These are phyloP conservation scores for Lasioglossum marginatum DNA, from an alignment of 2,888 invertebrate genomes.

Conservation along the genomic window DNA sequence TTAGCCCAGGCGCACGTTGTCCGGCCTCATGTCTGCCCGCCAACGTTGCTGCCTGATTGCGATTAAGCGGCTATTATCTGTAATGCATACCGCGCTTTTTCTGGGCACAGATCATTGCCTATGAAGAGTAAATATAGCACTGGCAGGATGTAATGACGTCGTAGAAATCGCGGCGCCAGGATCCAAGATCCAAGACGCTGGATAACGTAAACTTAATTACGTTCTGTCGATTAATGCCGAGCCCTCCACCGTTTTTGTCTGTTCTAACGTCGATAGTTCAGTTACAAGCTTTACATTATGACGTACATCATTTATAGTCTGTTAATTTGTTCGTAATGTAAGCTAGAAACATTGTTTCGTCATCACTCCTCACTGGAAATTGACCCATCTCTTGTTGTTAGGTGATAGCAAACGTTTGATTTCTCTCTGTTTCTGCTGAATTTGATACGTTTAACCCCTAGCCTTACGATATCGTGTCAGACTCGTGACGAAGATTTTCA, in stretches of 20 bases:
- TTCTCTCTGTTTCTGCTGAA: background rate
- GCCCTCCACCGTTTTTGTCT: background rate
- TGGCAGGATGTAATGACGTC: constrained; percentile 7
- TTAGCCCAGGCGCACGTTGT: constrained; percentile 18
- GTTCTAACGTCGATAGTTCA: background rate
- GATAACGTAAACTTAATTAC: background rate
- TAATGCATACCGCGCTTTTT: constrained; percentile 44
- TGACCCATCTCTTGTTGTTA: background rate
- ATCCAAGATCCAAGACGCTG: background rate
- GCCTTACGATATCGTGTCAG: too few species aligned
- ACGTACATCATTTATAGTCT: background rate
- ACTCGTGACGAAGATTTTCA: too few species aligned
- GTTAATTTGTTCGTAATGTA: background rate
- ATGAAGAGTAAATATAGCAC: constrained; percentile 19
- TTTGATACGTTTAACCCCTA: background rate
- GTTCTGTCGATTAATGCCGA: background rate
- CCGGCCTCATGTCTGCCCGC: constrained; percentile 28
- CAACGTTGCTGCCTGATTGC: constrained; percentile 62
- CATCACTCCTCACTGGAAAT: background rate
- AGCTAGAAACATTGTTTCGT: background rate
- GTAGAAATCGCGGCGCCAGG: constrained; percentile 14
- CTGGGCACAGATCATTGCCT: constrained; percentile 20
- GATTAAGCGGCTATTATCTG: constrained; percentile 66
- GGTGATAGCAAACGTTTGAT: background rate
- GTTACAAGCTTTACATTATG: background rate